Base-by-base conservation (phyloP, 2,797 vertebrate genomes). In the Bradypodion ventrale region DNA sequence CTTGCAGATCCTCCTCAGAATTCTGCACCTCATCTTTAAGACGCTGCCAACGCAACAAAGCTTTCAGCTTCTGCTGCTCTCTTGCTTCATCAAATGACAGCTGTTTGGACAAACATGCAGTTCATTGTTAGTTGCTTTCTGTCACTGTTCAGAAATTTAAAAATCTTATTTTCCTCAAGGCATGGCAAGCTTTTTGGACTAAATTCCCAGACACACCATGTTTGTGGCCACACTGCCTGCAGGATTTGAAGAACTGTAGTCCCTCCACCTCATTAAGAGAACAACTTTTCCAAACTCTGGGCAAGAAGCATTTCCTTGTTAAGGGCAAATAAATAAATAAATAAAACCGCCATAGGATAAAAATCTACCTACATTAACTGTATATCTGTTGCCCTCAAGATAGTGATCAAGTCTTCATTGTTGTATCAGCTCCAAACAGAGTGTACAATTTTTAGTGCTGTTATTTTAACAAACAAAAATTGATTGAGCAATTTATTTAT, bases 21-120 rank as follows among this genome's bases (percentile, higher is more conserved):
- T 97, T 97, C 91, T 94, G 97, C 35, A 97, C 80, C 93, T 99
- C 98, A 27, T 99, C 98, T 82, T 91, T 96, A 82, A 99, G 97
- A 87, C 98, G 93, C 82, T 86, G 96, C 98, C 97, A 99, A 84
- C 96, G 96, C 90, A 99, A 95, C 82, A 97, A 93, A 23, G 97
- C 97, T 93, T 97, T 98, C 91, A 99, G 93, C 87, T 97, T 94
- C 84, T 94, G 96, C 73, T 97, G 97, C 32, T 96, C 96, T 87
- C 90, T 92, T 56, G 94, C 92, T 91, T 97, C 96, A 40, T 91
- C 79, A 66, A 78, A 80, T 19, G 95, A 89, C 25, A 99, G 94
- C 98, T 99, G 94, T 52, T 89, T 66, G 76, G 49, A 82, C 46
- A 92, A 83, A 66, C 0, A 90, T 4, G 77, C 6, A 66, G 35